Evolutionary conservation across 2,888 invertebrate genomes (phyloP).

Genomic region (Tribolium freemani): DNA sequence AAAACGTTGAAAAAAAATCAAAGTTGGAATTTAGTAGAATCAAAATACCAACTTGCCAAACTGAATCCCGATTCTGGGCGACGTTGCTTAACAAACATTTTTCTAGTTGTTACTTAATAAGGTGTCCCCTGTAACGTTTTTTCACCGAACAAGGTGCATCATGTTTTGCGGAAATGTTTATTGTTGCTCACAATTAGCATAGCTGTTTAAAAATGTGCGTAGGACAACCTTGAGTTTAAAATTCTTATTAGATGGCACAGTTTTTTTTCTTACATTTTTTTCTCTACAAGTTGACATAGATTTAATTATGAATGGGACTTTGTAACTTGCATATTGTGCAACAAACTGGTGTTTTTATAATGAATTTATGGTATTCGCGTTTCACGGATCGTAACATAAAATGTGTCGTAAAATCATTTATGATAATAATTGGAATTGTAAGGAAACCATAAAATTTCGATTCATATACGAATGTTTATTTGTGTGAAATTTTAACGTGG

Average conservation of each 20-base stretch:
- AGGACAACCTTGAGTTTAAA: background rate
- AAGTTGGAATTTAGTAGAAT: too few relatives aligned
- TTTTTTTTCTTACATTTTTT: background rate
- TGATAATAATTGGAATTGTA: background rate
- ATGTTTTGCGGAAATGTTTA: background rate
- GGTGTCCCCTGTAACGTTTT: background rate
- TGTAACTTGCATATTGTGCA: too few relatives aligned
- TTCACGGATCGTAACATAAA: background rate
- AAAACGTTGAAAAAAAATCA: too few relatives aligned
- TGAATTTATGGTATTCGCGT: background rate
- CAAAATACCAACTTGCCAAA: too few relatives aligned
- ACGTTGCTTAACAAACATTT: background rate
- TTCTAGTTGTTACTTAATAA: background rate
- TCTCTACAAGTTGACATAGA: background rate
- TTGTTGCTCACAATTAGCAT: background rate
- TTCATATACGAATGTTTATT: background rate
- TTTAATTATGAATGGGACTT: background rate
- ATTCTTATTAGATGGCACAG: background rate
- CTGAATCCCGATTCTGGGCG: background rate
- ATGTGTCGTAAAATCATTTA: background rate
- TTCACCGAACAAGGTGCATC: background rate
- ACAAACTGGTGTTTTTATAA: background rate
- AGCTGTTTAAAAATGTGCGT: background rate
- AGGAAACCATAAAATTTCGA: background rate
- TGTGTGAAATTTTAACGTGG: background rate